Base-by-base conservation (phyloP, 2,888 invertebrate genomes). In the Hanleya hanleyi region DNA sequence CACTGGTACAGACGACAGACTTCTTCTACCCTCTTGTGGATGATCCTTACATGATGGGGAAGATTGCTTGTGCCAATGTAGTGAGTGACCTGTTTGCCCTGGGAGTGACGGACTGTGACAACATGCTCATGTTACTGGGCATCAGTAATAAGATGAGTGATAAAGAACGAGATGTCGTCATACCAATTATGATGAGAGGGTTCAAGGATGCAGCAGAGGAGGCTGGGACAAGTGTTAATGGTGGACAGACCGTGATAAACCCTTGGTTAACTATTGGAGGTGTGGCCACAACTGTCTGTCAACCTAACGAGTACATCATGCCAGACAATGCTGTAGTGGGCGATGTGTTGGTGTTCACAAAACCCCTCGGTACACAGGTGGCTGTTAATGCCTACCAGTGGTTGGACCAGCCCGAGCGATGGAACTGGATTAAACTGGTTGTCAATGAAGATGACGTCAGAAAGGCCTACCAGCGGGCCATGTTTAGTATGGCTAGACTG, bases 61-160 rank as follows among this genome's bases (percentile, higher is more conserved):
- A 96, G 89, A 97, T 98, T 81, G 96, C 97, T 3, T 96, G 96
- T 92, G 96, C 97, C 70, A 97, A 97, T 91, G 97, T 97, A 57
- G 92, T 97, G 73, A 97, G 96, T 92, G 97, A 97, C 90, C 92
- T 97, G 82, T 97, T 97, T 89, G 97, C 97, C 3, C 96, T 97
- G 96, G 97, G 97, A 80, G 97, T 97, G 65, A 95, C 95, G 0
- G 96, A 97, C 90, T 96, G 96, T 91, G 97, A 97, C 91, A 97
- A 97, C 90, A 96, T 97, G 95, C 92, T 97, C 76, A 97, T 97
- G 97, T 90, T 97, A 73, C 92, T 97, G 35, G 96, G 95, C 67
- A 95, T 97, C 35, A 96, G 96, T 81, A 95, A 95, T 41, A 96
- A 96, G 91, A 95, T 97, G 95, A 95, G 95, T 2, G 96, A 96